phyloP scores from a whole-genome alignment of 2,888 invertebrate genomes.

The Pherbina coryleti region DNA sequence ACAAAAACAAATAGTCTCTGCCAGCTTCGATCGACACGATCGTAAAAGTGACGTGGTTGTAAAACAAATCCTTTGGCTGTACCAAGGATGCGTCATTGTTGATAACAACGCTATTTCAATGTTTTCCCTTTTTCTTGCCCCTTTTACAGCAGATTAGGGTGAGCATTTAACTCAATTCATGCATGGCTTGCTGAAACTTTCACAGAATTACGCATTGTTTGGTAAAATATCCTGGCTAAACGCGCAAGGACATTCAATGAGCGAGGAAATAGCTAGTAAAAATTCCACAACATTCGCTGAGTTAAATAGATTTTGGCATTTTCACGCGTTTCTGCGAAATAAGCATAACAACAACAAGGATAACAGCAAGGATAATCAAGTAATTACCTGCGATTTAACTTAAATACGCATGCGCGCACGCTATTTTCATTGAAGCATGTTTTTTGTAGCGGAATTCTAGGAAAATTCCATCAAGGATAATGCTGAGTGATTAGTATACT shows the following conservation, averaged over 20 bases:
- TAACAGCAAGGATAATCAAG: not conserved
- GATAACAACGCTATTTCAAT: not conserved
- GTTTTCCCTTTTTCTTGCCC: conserved; percentile 7
- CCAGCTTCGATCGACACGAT: not conserved
- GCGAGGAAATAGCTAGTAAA: not conserved
- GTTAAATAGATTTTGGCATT: not conserved
- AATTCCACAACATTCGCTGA: not conserved
- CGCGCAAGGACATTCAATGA: not conserved
- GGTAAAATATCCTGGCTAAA: not conserved
- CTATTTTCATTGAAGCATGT: not conserved
- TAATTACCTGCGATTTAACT: not conserved
- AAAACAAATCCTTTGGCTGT: not conserved
- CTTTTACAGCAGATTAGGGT: not conserved
- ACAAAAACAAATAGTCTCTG: conserved; percentile 23
- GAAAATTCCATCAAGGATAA: conserved; percentile 20
- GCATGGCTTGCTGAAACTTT: not conserved
- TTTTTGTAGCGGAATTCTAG: conserved; percentile 13
- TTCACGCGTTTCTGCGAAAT: conserved; percentile 4
- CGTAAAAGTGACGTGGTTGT: not conserved
- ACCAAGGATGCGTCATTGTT: conserved; percentile 8
- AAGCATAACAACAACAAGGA: not conserved
- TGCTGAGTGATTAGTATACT: not conserved
- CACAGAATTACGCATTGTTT: conserved; percentile 3
- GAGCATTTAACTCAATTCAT: not conserved
- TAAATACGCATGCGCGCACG: conserved; percentile 5